Evolutionary conservation across 2,888 invertebrate species (phyloP), one percentile per base, ranked within the genome.

Genomic region (Eretmocerus hayati): DNA sequence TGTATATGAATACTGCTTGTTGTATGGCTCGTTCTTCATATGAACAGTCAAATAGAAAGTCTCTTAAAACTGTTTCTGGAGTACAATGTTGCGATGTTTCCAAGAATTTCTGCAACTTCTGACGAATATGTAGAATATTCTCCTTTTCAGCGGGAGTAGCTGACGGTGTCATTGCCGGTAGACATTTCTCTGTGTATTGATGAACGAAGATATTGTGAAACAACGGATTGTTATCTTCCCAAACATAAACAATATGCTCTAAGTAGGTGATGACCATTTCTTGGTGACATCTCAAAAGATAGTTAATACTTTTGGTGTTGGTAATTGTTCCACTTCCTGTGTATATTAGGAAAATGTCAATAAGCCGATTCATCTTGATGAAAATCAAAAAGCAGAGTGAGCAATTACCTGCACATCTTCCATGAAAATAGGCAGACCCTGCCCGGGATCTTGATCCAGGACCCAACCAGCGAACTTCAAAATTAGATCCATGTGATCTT

Each of bases 391-490:
- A 30, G 30, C 13, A 13, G 8, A 8, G 13, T 30, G 8, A 9
- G 13, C 13, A 15, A 46, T 46, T 54, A 64, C 69, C 59, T 66
- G 65, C 42, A 66, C 59, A 48, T 69, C 69, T 55, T 69, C 69
- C 64, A 66, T 67, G 50, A 67, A 67, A 59, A 85, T 84, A 72
- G 78, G 86, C 5, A 97, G 74, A 1, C 96, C 97, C 66, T 94
- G 90, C 56, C 88, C 87, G 0, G 93, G 89, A 66, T 88, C 78
- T 58, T 86, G 83, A 50, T 81, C 81, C 33, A 99, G 73, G 42
- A 99, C 88, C 92, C 94, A 95, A 57, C 87, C 86, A 15, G 94
- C 83, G 75, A 92, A 96, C 66, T 96, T 89, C 63, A 95, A 84
- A 63, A 97, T 93, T 54, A 96, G 73, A 54, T 89, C 85, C 57